Evolutionary conservation across 2,797 vertebrate species (phyloP).

Genomic region (Parotocinclus haroldoi): DNA sequence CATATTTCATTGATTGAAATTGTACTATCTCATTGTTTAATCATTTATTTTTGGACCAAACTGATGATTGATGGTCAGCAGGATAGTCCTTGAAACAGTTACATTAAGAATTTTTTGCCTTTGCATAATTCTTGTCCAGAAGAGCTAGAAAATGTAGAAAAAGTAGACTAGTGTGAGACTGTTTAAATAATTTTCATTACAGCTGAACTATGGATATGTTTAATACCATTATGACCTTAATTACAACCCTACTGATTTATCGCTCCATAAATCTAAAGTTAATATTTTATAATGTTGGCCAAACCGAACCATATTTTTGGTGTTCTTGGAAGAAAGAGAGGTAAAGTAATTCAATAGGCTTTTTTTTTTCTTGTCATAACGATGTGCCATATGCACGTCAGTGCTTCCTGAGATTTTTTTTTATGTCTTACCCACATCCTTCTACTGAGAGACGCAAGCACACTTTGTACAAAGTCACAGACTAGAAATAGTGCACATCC

Average conservation of each 20-base stretch:
- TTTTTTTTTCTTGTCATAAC: conserved; percentile 61
- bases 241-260: conserved; percentile 69
- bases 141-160: conserved; percentile 16
- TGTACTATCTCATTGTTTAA: conserved; percentile 3
- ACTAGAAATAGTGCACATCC: conserved; percentile 17
- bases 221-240: conserved; percentile 69
- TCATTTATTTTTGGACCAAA: neutral
- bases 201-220: conserved; percentile 65
- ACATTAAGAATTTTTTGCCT: conserved; percentile 5
- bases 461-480: conserved; percentile 19
- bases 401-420: conserved; percentile 64
- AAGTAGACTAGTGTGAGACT: conserved; percentile 51
- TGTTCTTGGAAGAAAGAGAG: conserved; percentile 63
- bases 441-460: conserved; percentile 23
- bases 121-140: conserved; percentile 13
- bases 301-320: conserved; percentile 69
- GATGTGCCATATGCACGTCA: conserved; percentile 72
- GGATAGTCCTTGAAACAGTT: conserved; percentile 1
- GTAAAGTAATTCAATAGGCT: conserved; percentile 70
- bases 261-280: conserved; percentile 69
- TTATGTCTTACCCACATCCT: conserved; percentile 59
- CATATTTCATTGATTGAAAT: conserved; percentile 22
- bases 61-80: conserved; percentile 7
- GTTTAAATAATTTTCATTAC: conserved; percentile 55
- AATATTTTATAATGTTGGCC: conserved; percentile 70